Percentiles rank a stretch among this genome's conserved stretches.
These are phyloP conservation scores for Rotaria socialis DNA, from an alignment of 2,888 invertebrate genomes.

Conservation along the genomic window DNA sequence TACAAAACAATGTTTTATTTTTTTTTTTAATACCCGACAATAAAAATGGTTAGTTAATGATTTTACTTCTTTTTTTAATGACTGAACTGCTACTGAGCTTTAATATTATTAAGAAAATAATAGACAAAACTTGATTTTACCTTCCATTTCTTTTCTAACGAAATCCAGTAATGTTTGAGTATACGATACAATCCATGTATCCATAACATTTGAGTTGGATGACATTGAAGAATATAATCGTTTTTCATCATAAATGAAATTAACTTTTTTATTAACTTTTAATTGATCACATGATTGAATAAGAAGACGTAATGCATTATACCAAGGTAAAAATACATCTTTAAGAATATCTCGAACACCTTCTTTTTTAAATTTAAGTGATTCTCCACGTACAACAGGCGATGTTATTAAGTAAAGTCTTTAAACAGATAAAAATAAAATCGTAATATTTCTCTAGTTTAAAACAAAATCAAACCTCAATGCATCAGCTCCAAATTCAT, in stretches of 20 bases:
- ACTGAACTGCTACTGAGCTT: no score
- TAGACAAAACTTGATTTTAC: constrained; percentile 50
- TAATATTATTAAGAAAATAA: no score
- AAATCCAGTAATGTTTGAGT: constrained; percentile 84
- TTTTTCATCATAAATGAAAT: constrained; percentile 51
- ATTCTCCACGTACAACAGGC: constrained; percentile 93
- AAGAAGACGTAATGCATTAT: constrained; percentile 72
- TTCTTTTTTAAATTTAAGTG: constrained; percentile 89
- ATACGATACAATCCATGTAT: constrained; percentile 91
- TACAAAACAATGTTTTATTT: no score
- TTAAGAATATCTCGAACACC: constrained; percentile 92
- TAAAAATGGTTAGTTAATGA: no score
- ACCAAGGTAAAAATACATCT: constrained; percentile 95
- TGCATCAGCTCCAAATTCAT: constrained; percentile 93
- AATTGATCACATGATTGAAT: constrained; percentile 84
- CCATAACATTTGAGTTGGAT: constrained; percentile 74
- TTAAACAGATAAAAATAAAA: no score
- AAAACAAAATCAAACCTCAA: constrained; percentile 48
- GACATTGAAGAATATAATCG: not conserved
- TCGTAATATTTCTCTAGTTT: no score
- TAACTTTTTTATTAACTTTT: constrained; percentile 63
- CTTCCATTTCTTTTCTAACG: constrained; percentile 81
- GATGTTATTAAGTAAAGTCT: constrained; percentile 88
- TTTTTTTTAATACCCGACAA: no score
- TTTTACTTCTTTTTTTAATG: no score